Percentiles rank a stretch among this genome's conserved stretches.
Conservation (phyloP, 2,888 invertebrate genomes). For the Eupsilia transversa region DNA sequence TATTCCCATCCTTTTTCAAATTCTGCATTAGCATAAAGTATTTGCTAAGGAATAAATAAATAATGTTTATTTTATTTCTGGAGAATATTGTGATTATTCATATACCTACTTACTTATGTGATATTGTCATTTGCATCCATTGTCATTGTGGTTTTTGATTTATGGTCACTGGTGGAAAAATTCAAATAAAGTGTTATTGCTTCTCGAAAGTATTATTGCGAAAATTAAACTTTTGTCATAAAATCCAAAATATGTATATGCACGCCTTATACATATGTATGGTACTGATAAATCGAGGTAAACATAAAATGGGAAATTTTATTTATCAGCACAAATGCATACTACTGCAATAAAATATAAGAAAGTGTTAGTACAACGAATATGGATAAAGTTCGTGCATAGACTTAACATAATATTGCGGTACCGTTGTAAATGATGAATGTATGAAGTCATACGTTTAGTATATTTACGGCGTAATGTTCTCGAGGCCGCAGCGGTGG, state of each 20-base stretch:
- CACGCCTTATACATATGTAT: slow-evolving; percentile 16
- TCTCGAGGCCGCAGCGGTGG: slow-evolving; percentile 68
- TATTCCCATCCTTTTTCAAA: background rate
- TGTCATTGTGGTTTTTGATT: too few species aligned
- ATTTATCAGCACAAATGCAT: slow-evolving; percentile 29
- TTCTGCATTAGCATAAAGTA: background rate
- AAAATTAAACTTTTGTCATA: slow-evolving; percentile 9
- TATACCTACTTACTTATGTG: too few species aligned
- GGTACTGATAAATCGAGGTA: slow-evolving; percentile 6
- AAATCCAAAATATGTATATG: slow-evolving; percentile 13
- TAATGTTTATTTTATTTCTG: slow-evolving; percentile 6
- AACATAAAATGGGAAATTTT: slow-evolving; percentile 23
- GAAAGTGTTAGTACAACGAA: slow-evolving; percentile 28
- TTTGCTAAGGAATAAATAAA: background rate
- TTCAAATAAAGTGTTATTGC: slow-evolving; percentile 1
- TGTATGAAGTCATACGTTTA: slow-evolving; percentile 75
- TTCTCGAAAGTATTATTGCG: background rate
- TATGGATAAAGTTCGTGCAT: slow-evolving; percentile 23
- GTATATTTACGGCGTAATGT: slow-evolving; percentile 73
- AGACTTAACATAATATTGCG: slow-evolving; percentile 61
- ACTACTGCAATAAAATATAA: slow-evolving; percentile 31
- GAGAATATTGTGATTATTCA: background rate
- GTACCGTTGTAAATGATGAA: slow-evolving; percentile 68
- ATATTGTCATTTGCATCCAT: background rate
- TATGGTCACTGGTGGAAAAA: background rate